Evolutionary conservation across 1,140 invertebrate genomes (phyloP), one percentile per base, ranked within the genome.

Genomic region (Aethina tumida): DNA sequence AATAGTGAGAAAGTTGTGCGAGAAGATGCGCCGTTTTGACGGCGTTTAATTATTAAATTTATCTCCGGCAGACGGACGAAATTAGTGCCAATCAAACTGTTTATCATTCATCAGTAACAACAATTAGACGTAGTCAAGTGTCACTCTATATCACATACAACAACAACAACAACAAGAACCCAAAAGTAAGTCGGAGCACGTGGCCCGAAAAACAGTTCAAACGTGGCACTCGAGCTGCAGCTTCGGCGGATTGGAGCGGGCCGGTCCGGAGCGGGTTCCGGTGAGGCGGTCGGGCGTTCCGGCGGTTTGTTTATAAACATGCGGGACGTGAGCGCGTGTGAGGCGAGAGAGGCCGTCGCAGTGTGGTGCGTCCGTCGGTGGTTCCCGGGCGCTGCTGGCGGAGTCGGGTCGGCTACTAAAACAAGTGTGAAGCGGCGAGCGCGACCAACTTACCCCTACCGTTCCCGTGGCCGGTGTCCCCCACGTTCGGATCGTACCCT

Each of bases 391-490:
- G 30, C 28, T 28, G 29, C 15, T 40, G 20, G 36, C 30, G 42
- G 38, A 48, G 39, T 49, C 47, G 31, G 45, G 39, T 45, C 39
- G 40, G 40, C 42, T 48, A 52, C 50, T 52, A 39, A 49, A 45
- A 49, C 41, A 47, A 42, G 43, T 41, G 43, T 45, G 47, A 42
- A 41, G 46, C 47, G 33, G 36, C 39, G 30, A 39, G 35, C 46
- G 36, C 32, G 41, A 40, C 37, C 39, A 43, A 49, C 47, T 49
- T 52, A 52, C 50, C 52, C 52, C 52, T 49, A 51, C 49, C 52
- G 46, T 44, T 43, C 20, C 21, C 42, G 42, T 31, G 26, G 31
- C 32, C 39, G 39, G 38, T 41, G 28, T 44, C 36, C 41, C 41
- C 35, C 39, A 30, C 18, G 35, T 41, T 32, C 48, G 39, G 36